Evolutionary conservation across 2,113 vertebrate genomes (phyloP), one percentile per base, ranked within the genome.

Genomic region (Forbesichthys agassizii): DNA sequence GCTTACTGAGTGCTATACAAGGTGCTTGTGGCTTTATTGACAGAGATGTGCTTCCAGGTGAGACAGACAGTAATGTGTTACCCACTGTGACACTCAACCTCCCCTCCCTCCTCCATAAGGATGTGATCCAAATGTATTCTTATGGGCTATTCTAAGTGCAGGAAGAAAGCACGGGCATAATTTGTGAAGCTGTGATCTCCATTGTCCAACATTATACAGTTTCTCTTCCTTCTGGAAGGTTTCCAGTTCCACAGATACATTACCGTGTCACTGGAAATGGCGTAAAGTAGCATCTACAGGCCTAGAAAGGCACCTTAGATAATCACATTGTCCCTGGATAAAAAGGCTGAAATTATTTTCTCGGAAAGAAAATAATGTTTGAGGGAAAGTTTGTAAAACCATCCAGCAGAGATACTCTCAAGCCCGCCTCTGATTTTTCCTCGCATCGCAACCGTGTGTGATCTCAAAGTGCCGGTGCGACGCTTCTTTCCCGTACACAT

Each of bases 391-490:
- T 51, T 13, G 4, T 9, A 51, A 33, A 48, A 69, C 48, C 33
- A 47, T 69, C 51, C 12, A 53, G 67, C 80, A 55, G 73, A 14
- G 11, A 8, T 8, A 47, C 33, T 51, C 61, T 12, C 16, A 11
- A 4, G 8, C 20, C 61, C 48, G 16, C 33, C 16, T 48, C n/a
- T 42, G 48, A 5, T 13, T 36, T 11, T 33, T 9, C n/a, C 74
- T 75, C 48, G 33, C 74, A 77, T 81, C 68, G 81, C 71, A 62
- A 47, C 52, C 20, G 51, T 63, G 65, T 82, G 84, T 81, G 81
- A 88, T 90, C 86, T 79, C 69, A 80, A 75, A 67, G 70, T 74
- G 82, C 80, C 78, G 76, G 73, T 79, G 82, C 48, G 27, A 27
- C 27, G 27, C 27, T 27, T 27, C 56, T 72, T 69, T 71, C 68